Evolutionary conservation across 2,888 invertebrate species (phyloP), one percentile per base, ranked within the genome.

Genomic region (Brenthis hecate): DNA sequence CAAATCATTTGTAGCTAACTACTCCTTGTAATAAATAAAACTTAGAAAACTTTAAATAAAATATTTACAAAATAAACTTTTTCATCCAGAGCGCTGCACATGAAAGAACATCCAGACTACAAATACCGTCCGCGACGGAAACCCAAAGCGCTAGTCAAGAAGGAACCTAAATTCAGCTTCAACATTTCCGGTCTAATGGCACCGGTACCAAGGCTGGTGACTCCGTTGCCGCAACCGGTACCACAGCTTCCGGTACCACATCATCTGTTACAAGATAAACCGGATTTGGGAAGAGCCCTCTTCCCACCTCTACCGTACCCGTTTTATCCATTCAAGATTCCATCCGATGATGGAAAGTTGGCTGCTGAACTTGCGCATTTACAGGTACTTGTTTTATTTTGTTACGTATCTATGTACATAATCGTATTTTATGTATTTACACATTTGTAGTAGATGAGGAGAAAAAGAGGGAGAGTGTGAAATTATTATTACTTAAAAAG

Each of bases 61-160:
- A 43, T 11, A 43, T 43, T 11, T 8, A 43, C 3, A 8, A 43
- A 43, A 2, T 11, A 43, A 11, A 4, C 47, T 47, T 68, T 80
- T 78, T 77, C 69, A 92, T 92, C 36, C 94, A 98, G 97, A 86
- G 97, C 97, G 51, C 94, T 98, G 13, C 97, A 98, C 94, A 98
- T 98, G 97, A 97, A 97, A 89, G 97, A 98, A 84, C 97, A 97
- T 81, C 98, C 97, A 6, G 97, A 98, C 91, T 98, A 98, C 94
- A 98, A 98, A 89, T 98, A 97, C 92, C 94, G 97, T 56, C 97
- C 97, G 13, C 94, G 97, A 66, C 93, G 97, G 80, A 97, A 98
- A 87, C 97, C 97, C 5, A 97, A 97, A 85, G 96, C 97, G 0
- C 92, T 97, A 14, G 94, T 96, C 74, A 97, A 97, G 85, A 96